Base-by-base conservation (phyloP, 2,888 invertebrate species). In the Cheilosia variabilis region DNA sequence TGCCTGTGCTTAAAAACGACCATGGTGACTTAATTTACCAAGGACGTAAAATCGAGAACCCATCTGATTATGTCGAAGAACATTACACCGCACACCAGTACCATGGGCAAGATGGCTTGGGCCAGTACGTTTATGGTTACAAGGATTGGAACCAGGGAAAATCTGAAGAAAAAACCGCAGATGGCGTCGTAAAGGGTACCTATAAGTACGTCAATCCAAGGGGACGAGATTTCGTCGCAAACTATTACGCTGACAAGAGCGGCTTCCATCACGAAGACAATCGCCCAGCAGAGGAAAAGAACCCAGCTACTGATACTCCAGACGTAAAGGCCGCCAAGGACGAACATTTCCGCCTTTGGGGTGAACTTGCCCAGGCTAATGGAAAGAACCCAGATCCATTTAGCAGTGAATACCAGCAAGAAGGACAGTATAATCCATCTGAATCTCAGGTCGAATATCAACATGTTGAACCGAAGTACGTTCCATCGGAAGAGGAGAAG, bases 251-350 rank as follows among this genome's bases (percentile, higher is more conserved):
- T 78, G 95, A 96, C 90, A 94, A 94, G 87, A 93, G 94, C 87
- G 96, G 96, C n/a, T 96, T 96, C 93, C 96, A 96, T 92, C 96
- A 96, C 87, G 94, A 95, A 79, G 96, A 96, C 89, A 96, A 96
- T 90, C 92, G 95, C 2, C 95, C 95, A 15, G 94, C 94, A 88
- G 93, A 94, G 63, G 93, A 93, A 63, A 94, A 95, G 68, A 92
- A 93, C 89, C 95, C 94, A 0, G 94, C 94, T 13, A 94, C 95
- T 87, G 96, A 96, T 90, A 94, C 95, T 0, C 95, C 95, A 0
- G 96, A 94, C 83, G 96, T 96, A 4, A 93, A 93, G 78, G 94
- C 94, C 17, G 96, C 96, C 41, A 94, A 95, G 86, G 93, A 95
- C 63, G 95, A 95, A 69, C 95, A 95, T 90, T 94, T 95, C 89